Evolutionary conservation across 2,888 invertebrate species (phyloP), one percentile per base, ranked within the genome.

Genomic region (Drosophila pseudotakahashii): DNA sequence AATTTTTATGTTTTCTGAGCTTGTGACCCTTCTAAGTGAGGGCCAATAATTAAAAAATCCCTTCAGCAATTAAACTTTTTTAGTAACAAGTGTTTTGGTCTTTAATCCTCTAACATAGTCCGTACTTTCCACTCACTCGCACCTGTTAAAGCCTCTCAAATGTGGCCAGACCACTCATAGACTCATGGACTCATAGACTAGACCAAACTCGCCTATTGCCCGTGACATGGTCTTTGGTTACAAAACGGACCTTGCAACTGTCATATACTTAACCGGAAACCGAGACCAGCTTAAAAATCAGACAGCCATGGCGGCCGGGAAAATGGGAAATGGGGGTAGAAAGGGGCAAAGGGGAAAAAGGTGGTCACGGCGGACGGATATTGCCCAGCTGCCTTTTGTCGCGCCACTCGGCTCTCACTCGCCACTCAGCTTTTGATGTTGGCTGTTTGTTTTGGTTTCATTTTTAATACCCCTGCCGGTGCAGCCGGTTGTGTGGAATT

Each of bases 391-490:
- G 63, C 71, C 73, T 72, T 72, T 58, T 71, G 73, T 58, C 73
- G 63, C 71, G 54, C 58, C 71, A 55, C 68, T 68, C 71, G 67
- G 47, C 78, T n/a, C n/a, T n/a, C n/a, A n/a, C n/a, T n/a, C n/a
- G n/a, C n/a, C n/a, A n/a, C n/a, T n/a, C n/a, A 68, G 84, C 84
- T 86, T 82, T 82, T 82, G 82, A 82, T 86, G 82, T 82, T 84
- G 73, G 82, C 69, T 83, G 73, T 82, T 85, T 86, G 87, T 81
- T 84, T 79, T 79, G 79, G 86, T 75, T 84, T 78, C 81, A 85
- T 85, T 82, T 85, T 81, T 79, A 79, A 82, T 85, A 77, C 69
- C 57, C 55, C 0, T 19, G 3, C 36, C 69, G 48, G 2, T 19
- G 3, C 36, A 69, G 48, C 14, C 44, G 73, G 6, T 73, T 60